phyloP scores from a whole-genome alignment of 2,113 vertebrate genomes.

The Capra hircus region DNA sequence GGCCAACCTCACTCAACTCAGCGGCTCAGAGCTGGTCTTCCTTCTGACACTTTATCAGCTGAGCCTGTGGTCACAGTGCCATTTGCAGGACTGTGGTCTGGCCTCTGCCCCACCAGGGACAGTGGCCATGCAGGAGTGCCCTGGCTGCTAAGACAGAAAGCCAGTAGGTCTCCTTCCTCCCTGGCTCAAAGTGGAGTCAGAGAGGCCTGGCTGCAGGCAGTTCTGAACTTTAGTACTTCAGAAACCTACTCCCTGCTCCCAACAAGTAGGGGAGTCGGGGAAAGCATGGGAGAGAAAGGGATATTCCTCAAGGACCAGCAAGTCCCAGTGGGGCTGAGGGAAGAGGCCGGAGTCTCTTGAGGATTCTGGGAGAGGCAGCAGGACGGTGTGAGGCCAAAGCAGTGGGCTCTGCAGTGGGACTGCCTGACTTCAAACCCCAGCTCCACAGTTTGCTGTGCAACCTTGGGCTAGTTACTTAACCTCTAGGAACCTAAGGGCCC shows the following conservation, averaged over 20 bases:
- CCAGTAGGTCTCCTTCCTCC: background rate
- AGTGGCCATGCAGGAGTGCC: background rate
- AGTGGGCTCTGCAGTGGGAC: background rate
- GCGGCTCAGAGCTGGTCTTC: background rate
- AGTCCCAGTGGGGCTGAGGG: background rate
- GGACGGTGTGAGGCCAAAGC: background rate
- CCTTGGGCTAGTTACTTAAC: background rate
- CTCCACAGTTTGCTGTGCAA: background rate
- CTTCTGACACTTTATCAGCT: background rate
- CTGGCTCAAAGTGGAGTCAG: background rate
- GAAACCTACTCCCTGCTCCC: background rate
- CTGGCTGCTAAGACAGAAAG: background rate
- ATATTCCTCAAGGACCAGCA: background rate
- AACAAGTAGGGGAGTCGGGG: background rate
- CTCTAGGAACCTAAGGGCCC: background rate
- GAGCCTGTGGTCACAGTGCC: background rate
- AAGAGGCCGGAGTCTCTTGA: background rate
- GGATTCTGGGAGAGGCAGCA: background rate
- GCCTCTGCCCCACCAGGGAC: background rate
- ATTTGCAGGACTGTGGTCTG: background rate
- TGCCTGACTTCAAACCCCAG: background rate
- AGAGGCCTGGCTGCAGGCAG: background rate
- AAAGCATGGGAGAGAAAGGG: background rate
- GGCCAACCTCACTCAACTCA: constrained; percentile 22
- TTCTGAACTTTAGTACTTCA: background rate